Percentiles rank a stretch among this genome's conserved stretches.
Conservation (phyloP, 2,888 invertebrate species). For the Drosophila infuscata region DNA sequence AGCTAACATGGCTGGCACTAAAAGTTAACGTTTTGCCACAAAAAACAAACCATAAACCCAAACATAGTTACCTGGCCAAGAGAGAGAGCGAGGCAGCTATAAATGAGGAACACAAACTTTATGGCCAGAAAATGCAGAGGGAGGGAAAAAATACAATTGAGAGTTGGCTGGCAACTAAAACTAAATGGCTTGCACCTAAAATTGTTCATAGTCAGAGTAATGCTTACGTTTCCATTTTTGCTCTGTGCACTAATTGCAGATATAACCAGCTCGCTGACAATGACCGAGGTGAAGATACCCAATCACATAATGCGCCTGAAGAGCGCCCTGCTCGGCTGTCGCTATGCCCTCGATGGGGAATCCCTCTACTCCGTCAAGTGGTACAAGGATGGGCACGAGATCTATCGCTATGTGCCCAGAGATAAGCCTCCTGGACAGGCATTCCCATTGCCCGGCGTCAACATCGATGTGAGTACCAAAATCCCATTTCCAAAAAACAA, state of each 20-base stretch:
- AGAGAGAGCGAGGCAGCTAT: neutral
- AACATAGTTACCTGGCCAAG: slow-evolving; percentile 27
- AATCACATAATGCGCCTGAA: slow-evolving; percentile 92
- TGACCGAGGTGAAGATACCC: slow-evolving; percentile 92
- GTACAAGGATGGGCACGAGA: slow-evolving; percentile 96
- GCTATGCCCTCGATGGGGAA: slow-evolving; percentile 93
- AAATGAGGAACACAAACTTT: slow-evolving; percentile 10
- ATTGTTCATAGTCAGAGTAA: slow-evolving; percentile 5
- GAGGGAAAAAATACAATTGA: slow-evolving; percentile 12
- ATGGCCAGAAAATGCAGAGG: slow-evolving; percentile 28
- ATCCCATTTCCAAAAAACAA: neutral
- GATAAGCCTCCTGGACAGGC: slow-evolving; percentile 93
- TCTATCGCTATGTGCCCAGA: slow-evolving; percentile 93
- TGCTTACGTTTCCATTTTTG: slow-evolving; percentile 28
- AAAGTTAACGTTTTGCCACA: slow-evolving; percentile 41
- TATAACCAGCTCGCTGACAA: slow-evolving; percentile 87
- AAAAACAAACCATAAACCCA: slow-evolving; percentile 41
- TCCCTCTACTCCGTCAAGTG: slow-evolving; percentile 95
- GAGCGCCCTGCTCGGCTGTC: slow-evolving; percentile 91
- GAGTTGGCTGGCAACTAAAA: slow-evolving; percentile 34
- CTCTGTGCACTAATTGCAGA: slow-evolving; percentile 81
- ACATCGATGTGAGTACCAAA: slow-evolving; percentile 91
- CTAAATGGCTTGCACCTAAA: slow-evolving; percentile 57
- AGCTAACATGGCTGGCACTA: slow-evolving; percentile 32
- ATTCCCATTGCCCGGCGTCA: slow-evolving; percentile 92